Percentiles rank a stretch among this genome's conserved stretches.
phyloP scores from a whole-genome alignment of 2,888 invertebrate genomes.

The Chironomus tentans region DNA sequence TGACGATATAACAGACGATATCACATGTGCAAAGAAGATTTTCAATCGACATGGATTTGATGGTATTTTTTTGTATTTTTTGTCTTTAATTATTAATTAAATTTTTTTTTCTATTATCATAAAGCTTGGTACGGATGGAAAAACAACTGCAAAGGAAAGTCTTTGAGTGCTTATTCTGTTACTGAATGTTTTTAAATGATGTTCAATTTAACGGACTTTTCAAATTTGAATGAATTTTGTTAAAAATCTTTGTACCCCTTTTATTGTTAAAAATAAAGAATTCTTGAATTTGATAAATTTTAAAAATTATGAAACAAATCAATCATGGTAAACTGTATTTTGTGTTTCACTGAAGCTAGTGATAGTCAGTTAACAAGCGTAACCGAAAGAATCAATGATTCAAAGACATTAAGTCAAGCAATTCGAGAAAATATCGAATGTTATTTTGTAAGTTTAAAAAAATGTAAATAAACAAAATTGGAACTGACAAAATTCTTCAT shows the following conservation, averaged over 20 bases:
- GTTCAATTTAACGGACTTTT: too few species aligned
- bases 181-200: constrained; percentile 32
- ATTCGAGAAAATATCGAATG: neutral
- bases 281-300: too few species aligned
- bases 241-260: too few species aligned
- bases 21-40: constrained; percentile 36
- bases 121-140: constrained; percentile 40
- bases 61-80: too few species aligned
- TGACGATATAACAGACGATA: constrained; percentile 37
- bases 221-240: too few species aligned
- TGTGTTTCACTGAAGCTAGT: neutral
- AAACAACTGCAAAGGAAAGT: constrained; percentile 34
- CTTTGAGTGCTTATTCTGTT: constrained; percentile 31
- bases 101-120: constrained; percentile 31
- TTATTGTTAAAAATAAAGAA: too few species aligned
- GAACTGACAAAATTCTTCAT: too few species aligned
- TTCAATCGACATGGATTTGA: constrained; percentile 34
- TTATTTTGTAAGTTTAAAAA: neutral
- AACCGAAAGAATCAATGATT: neutral
- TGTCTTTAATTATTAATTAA: too few species aligned
- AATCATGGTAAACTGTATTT: neutral
- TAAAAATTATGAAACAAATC: neutral
- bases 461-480: neutral
- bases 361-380: neutral
- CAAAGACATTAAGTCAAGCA: neutral